A percentile compares a stretch with the other conserved stretches of the same genome.
Evolutionary conservation across 2,797 vertebrate genomes (phyloP).

Genomic region (Tadarida brasiliensis): DNA sequence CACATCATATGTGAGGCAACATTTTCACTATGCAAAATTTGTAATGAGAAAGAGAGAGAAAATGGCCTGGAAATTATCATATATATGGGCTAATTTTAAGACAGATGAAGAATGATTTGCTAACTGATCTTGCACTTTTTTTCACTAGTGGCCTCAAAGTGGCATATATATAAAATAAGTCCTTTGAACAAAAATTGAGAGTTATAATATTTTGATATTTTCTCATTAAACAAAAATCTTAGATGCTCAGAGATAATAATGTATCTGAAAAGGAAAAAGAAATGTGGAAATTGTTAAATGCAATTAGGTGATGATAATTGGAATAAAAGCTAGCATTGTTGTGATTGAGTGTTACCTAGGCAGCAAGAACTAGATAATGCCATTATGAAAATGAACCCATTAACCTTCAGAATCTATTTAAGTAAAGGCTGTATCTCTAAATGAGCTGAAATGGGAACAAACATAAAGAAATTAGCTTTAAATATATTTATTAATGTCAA

Average conservation of each 20-base stretch:
- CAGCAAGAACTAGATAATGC: slow-evolving; percentile 34
- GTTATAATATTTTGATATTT: not conserved
- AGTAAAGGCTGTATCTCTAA: not conserved
- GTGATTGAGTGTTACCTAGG: not conserved
- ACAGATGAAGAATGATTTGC: not conserved
- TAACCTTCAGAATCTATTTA: slow-evolving; percentile 29
- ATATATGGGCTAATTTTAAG: not conserved
- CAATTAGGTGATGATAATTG: slow-evolving; percentile 44
- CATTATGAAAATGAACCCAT: not conserved
- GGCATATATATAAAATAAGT: not conserved
- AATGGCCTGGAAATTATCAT: not conserved
- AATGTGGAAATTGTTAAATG: slow-evolving; percentile 6
- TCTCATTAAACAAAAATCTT: not conserved
- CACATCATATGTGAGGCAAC: not conserved
- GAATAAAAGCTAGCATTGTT: not conserved
- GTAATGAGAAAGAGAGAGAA: not conserved
- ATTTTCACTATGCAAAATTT: not conserved
- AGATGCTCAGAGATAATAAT: not conserved
- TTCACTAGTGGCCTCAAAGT: not conserved
- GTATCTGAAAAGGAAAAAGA: slow-evolving; percentile 22
- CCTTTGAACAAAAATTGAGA: not conserved
- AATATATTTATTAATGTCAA: not conserved
- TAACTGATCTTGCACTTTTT: not conserved
- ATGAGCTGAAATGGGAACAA: slow-evolving; percentile 16
- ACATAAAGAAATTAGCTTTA: slow-evolving; percentile 18